These are phyloP conservation scores for Hapalemur alaotrensis DNA, from an alignment of 2,797 vertebrate genomes.

Conservation along the genomic window DNA sequence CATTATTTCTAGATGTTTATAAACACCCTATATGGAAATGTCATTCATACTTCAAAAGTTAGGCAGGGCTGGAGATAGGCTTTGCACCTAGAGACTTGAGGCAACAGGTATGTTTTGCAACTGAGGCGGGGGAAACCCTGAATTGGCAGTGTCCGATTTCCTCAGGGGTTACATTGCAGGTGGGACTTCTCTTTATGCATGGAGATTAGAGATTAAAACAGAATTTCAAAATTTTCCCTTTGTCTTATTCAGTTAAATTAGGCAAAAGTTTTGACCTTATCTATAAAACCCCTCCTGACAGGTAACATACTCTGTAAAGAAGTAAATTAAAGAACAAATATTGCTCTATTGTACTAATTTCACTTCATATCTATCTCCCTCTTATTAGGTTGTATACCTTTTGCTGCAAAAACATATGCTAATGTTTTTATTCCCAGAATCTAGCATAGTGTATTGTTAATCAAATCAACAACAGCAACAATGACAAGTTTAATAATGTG, in stretches of 20 bases:
- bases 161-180: neutral
- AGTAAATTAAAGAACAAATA: neutral
- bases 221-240: neutral
- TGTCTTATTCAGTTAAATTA: neutral
- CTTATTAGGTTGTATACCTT: neutral
- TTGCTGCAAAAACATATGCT: neutral
- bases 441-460: neutral
- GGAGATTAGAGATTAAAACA: neutral
- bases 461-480: neutral
- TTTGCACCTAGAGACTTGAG: neutral
- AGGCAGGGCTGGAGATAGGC: neutral
- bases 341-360: neutral
- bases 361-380: neutral
- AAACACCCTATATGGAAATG: neutral
- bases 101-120: neutral
- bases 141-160: neutral
- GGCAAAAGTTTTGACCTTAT: neutral
- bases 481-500: neutral
- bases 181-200: neutral
- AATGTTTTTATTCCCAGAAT: neutral
- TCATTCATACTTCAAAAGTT: neutral
- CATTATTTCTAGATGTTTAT: neutral
- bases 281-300: neutral
- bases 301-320: neutral
- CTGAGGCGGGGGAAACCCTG: neutral